Evolutionary conservation across 2,888 invertebrate species (phyloP), one percentile per base, ranked within the genome.

Genomic region (Meliscaeva auricollis): DNA sequence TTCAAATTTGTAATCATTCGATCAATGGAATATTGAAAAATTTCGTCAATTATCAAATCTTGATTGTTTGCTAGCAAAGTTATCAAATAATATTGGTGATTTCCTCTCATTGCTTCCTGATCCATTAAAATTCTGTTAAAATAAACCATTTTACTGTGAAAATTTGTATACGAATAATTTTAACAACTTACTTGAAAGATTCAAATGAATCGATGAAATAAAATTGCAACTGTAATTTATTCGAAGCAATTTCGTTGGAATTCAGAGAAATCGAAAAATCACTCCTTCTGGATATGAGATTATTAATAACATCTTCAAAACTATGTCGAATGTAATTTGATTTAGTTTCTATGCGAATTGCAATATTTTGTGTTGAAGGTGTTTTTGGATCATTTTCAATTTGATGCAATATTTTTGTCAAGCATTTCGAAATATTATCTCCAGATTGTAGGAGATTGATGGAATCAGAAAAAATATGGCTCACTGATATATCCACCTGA

Each of bases 131-230:
- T 15, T 4, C 54, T 54, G 11, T 9, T 3, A 54, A 30, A 30
- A 9, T 4, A 38, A 11, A 8, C 35, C 2, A 38, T 5, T 2
- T 38, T 38, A 38, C 35, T 11, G 11, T 9, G 11, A 11, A 38
- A 38, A 9, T 8, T 38, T 38, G 1, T 9, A 5, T 9, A 5
- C 9, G 3, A 38, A 5, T 4, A 26, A 46, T 9, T 22, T 13
- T 0, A 5, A 13, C 1, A 35, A 38, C 56, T 58, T 35, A 58
- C 56, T 20, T 20, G 0, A 54, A 54, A 17, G 30, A 54, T 17
- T 54, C 15, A 17, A 32, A 54, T 2, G 54, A 54, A 32, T 54
- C 56, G 11, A 58, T 32, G 7, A 58, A 58, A 17, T 13, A 58
- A 0, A 58, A 5, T 58, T 35, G 56, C 20, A 58, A 20, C 7